These are phyloP conservation scores for Dreissena polymorpha DNA, from an alignment of 1,140 invertebrate species.

Conservation along the genomic window DNA sequence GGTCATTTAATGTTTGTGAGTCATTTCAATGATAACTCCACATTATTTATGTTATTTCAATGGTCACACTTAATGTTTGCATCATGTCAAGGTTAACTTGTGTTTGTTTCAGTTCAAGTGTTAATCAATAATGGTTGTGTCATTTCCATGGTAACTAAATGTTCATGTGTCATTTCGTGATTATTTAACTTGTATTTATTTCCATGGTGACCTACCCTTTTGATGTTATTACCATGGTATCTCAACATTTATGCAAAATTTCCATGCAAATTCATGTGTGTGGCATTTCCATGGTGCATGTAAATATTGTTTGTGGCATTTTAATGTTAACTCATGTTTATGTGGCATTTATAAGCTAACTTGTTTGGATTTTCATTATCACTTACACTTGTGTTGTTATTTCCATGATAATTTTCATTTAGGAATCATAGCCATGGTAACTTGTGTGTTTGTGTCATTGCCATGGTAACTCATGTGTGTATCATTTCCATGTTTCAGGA, in stretches of 20 bases:
- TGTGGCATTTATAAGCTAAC: not conserved
- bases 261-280: not conserved
- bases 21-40: not conserved
- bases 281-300: not conserved
- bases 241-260: no score
- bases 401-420: not conserved
- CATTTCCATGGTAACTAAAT: no score
- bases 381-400: not conserved
- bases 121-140: no score
- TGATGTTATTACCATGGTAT: no score
- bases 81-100: no score
- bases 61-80: no score
- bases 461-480: conserved; percentile 27
- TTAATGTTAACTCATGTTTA: not conserved
- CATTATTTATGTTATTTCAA: no score
- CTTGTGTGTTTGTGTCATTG: not conserved
- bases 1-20: not conserved
- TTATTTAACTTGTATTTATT: no score
- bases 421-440: not conserved
- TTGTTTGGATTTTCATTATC: not conserved
- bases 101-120: no score
- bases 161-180: no score
- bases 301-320: no score
- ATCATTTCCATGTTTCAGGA: conserved; percentile 52
- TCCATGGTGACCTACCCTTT: no score